A percentile compares a stretch with the other conserved stretches of the same genome.
phyloP scores from a whole-genome alignment of 2,888 invertebrate species.

The Noctua fimbriata region DNA sequence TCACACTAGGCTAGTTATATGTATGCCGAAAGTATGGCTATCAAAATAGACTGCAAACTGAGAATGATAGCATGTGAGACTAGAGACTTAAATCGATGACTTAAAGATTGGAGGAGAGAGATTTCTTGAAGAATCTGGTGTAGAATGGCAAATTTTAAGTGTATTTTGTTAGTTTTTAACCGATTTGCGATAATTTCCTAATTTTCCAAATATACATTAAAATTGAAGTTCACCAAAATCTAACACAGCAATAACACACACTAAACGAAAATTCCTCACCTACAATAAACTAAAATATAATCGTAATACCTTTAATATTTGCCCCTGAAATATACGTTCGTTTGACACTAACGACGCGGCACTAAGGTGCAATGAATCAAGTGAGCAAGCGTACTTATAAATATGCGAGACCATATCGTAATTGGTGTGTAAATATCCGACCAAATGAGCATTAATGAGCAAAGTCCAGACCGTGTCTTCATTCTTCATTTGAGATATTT shows the following conservation, averaged over 20 bases:
- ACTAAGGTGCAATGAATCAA: conserved; percentile 81
- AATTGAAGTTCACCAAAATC: conserved; percentile 10
- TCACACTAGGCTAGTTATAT: neutral
- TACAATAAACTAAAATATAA: conserved; percentile 61
- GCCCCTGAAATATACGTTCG: conserved; percentile 74
- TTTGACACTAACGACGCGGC: conserved; percentile 80
- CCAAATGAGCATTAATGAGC: conserved; percentile 85
- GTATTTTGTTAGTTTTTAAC: neutral
- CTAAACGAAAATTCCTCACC: conserved; percentile 40
- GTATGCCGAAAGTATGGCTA: neutral
- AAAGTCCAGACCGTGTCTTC: conserved; percentile 76
- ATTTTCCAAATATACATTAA: neutral
- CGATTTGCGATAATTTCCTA: neutral
- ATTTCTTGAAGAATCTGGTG: neutral
- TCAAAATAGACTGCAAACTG: neutral
- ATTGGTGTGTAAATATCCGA: conserved; percentile 86
- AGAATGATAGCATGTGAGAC: neutral
- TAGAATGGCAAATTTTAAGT: neutral
- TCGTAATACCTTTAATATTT: conserved; percentile 67
- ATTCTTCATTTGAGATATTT: conserved; percentile 84
- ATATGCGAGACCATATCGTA: conserved; percentile 81
- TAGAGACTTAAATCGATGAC: neutral
- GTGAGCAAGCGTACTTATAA: conserved; percentile 74
- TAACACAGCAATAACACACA: neutral
- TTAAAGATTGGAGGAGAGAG: neutral